Conservation (phyloP, 2,888 invertebrate species). For the Odontocolon sp. region DNA sequence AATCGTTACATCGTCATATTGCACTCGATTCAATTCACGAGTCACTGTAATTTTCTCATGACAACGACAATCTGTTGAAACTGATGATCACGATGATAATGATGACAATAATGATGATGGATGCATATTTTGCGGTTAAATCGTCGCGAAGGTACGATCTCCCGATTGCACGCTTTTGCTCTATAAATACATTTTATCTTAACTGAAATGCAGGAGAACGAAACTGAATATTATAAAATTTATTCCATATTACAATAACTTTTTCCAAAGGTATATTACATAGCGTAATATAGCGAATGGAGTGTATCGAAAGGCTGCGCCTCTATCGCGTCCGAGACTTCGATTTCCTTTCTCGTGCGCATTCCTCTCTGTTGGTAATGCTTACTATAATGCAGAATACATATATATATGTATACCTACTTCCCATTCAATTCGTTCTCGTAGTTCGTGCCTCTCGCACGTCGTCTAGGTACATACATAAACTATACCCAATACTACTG, state of each 20-base stretch:
- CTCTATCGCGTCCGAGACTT: constrained; percentile 33
- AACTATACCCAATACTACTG: background rate
- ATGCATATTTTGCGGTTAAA: constrained; percentile 45
- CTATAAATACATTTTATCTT: too few relatives aligned
- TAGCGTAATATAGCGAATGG: background rate
- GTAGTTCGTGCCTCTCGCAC: constrained; percentile 55
- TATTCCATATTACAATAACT: constrained; percentile 2
- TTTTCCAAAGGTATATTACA: constrained; percentile 11
- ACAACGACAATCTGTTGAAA: constrained; percentile 53
- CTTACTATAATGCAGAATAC: constrained; percentile 12
- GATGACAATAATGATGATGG: constrained; percentile 56
- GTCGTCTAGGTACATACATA: background rate
- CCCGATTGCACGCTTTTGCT: constrained; percentile 51
- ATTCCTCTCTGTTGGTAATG: constrained; percentile 44
- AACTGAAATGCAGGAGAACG: background rate
- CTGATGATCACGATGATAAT: constrained; percentile 42
- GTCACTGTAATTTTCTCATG: constrained; percentile 58
- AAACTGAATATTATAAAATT: background rate
- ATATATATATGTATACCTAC: constrained; percentile 34
- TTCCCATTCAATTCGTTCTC: constrained; percentile 57
- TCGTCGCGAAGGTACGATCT: constrained; percentile 51
- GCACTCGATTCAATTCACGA: constrained; percentile 34
- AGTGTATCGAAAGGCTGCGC: constrained; percentile 17
- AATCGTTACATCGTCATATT: too few relatives aligned
- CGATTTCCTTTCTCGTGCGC: constrained; percentile 59